Base-by-base conservation (phyloP, 2,797 vertebrate genomes). In the Ibycter americanus region DNA sequence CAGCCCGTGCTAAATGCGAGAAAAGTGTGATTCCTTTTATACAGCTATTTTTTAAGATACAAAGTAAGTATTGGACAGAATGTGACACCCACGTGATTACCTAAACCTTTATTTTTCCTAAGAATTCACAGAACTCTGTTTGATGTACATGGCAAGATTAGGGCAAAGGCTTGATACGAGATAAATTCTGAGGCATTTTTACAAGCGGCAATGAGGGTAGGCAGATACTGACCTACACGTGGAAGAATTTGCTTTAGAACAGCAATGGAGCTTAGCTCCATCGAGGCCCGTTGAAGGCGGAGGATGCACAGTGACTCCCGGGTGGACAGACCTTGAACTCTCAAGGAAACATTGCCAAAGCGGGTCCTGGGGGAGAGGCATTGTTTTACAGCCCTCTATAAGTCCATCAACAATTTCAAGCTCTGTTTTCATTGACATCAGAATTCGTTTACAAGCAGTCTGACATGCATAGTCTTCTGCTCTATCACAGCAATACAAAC, bases 341-440 rank as follows among this genome's bases (percentile, higher is more conserved):
- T 99, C 99, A 34, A 99, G 98, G 82, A 99, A 99, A 95, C 99
- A 99, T 87, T 99, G 99, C 99, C 99, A 99, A 89, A 99, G 99
- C 8, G 99, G 99, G 85, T 99, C 99, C 98, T 99, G 99, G 44
- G 99, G 99, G 65, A 99, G 99, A 12, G 99, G 99, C 98, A 99
- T 98, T 20, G 99, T 99, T 92, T 99, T 98, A 49, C 99, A 99
- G 83, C 99, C 99, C 22, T 98, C 97, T 34, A 99, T 99, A 93
- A 99, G 98, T 27, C 99, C 99, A 59, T 99, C 99, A 94, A 99
- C 99, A 97, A 99, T 99, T 98, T 99, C 99, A 44, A 99, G 99
- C 96, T 99, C 99, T 11, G 99, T 99, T 97, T 98, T 99, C 98
- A 99, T 99, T 72, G 99, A 99, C 98, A 99, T 99, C 32, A 99